Evolutionary conservation across 1,140 invertebrate species (phyloP).

Genomic region (Orius insidiosus): DNA sequence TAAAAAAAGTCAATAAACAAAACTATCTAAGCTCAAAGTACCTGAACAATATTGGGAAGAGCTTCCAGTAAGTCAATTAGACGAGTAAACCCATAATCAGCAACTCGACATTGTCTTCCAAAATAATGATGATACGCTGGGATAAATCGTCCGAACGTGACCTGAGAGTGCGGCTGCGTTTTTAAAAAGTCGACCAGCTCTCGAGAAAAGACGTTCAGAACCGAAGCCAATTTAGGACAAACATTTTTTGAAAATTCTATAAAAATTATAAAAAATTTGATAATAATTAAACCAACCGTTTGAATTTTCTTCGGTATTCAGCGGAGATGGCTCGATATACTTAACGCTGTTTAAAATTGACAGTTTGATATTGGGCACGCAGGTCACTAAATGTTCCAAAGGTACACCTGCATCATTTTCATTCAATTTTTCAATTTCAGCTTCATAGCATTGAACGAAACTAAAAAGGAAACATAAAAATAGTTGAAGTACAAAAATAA

Average conservation of each 20-base stretch:
- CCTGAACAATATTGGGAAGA: conserved; percentile 75
- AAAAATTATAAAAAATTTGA: background rate
- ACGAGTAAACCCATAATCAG: conserved; percentile 89
- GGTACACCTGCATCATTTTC: conserved; percentile 50
- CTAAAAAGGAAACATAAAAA: conserved; percentile 28
- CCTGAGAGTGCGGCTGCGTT: conserved; percentile 50
- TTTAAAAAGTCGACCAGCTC: conserved; percentile 69
- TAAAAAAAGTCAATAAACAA: conserved; percentile 23
- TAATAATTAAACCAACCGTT: conserved; percentile 11
- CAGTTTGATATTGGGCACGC: conserved; percentile 54
- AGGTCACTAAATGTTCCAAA: conserved; percentile 70
- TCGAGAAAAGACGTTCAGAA: conserved; percentile 21
- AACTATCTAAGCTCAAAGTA: conserved; percentile 25
- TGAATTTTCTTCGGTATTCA: conserved; percentile 2
- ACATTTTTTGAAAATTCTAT: background rate
- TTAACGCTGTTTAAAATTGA: conserved; percentile 33
- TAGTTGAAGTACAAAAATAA: background rate
- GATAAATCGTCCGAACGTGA: conserved; percentile 71
- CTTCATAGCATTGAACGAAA: conserved; percentile 59
- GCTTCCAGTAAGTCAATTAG: conserved; percentile 80
- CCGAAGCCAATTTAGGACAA: background rate
- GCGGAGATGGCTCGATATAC: conserved; percentile 24
- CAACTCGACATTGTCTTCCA: conserved; percentile 80
- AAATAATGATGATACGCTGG: conserved; percentile 92
- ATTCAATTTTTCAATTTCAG: conserved; percentile 40